Percentiles rank a stretch among this genome's conserved stretches.
phyloP scores from a whole-genome alignment of 1,140 invertebrate genomes.

The Halictus rubicundus region DNA sequence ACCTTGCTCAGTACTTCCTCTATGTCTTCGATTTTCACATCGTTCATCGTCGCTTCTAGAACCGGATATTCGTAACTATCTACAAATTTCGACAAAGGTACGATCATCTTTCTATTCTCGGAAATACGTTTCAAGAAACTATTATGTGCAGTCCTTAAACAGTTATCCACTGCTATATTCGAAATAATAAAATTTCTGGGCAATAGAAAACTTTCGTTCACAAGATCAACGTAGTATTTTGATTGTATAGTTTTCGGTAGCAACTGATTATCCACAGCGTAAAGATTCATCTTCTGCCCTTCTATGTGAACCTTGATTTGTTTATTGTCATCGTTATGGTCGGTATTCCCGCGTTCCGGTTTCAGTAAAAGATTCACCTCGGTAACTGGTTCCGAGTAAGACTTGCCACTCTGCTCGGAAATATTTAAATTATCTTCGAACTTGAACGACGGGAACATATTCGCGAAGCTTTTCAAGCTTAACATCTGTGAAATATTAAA shows the following conservation, averaged over 20 bases:
- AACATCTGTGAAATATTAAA: slow-evolving; percentile 58
- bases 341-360: not conserved
- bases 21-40: slow-evolving; percentile 19
- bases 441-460: slow-evolving; percentile 57
- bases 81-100: slow-evolving; percentile 59
- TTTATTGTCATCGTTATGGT: not conserved
- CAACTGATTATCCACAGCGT: slow-evolving; percentile 44
- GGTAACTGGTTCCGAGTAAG: slow-evolving; percentile 9
- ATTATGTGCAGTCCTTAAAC: slow-evolving; percentile 42
- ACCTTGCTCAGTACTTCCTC: slow-evolving; percentile 15
- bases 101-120: slow-evolving; percentile 48
- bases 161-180: slow-evolving; percentile 21
- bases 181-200: slow-evolving; percentile 28
- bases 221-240: slow-evolving; percentile 44
- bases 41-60: slow-evolving; percentile 52
- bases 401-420: slow-evolving; percentile 26
- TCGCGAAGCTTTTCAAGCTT: slow-evolving; percentile 54
- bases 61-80: slow-evolving; percentile 61
- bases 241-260: slow-evolving; percentile 61
- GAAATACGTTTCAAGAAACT: slow-evolving; percentile 26
- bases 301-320: not conserved
- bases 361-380: slow-evolving; percentile 1
- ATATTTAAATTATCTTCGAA: slow-evolving; percentile 27
- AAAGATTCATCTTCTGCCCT: not conserved
- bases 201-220: slow-evolving; percentile 52